Evolutionary conservation across 2,888 invertebrate genomes (phyloP), one percentile per base, ranked within the genome.

Genomic region (Keiferia lycopersicella): DNA sequence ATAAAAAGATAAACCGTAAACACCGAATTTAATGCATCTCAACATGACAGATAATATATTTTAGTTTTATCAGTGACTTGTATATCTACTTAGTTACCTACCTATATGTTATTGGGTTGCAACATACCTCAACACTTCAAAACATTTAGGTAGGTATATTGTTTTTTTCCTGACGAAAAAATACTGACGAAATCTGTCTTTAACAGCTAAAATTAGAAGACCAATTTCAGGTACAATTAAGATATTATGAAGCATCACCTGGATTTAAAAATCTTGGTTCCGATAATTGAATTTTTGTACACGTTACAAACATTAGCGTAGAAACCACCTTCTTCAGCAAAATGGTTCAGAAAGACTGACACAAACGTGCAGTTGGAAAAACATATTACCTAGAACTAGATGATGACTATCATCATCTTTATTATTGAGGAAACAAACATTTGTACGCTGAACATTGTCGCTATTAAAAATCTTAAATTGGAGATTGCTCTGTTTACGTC

Each of bases 401-500:
- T 53, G 30, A 60, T 26, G n/a, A 41, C 22, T 16, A 26, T 45
- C 41, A 60, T 60, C 60, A 45, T 34, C n/a, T 30, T 34, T 14
- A 7, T 45, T 22, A 60, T 60, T 12, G 16, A 45, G 16, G 26
- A 60, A 58, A 60, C 22, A 14, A n/a, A 45, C n/a, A 16, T 60
- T 60, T 41, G 45, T 45, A 45, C 14, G 65, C 66, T 16, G 34
- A 20, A 30, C 61, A 50, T 50, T 50, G 51, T 61, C 61, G 7
- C 16, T 34, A 56, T 41, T 22, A 22, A 60, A 59, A 26, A 61
- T 51, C 61, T 51, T 22, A 61, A 61, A 61, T 26, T n/a, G 18
- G 50, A 41, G 45, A 60, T 59, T 10, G 45, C 20, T 26, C 26
- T 60, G 45, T 39, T 20, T 16, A 12, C 20, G 22, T 39, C 30